Evolutionary conservation across 2,113 vertebrate species (phyloP).

Genomic region (Oceanodroma tethys): DNA sequence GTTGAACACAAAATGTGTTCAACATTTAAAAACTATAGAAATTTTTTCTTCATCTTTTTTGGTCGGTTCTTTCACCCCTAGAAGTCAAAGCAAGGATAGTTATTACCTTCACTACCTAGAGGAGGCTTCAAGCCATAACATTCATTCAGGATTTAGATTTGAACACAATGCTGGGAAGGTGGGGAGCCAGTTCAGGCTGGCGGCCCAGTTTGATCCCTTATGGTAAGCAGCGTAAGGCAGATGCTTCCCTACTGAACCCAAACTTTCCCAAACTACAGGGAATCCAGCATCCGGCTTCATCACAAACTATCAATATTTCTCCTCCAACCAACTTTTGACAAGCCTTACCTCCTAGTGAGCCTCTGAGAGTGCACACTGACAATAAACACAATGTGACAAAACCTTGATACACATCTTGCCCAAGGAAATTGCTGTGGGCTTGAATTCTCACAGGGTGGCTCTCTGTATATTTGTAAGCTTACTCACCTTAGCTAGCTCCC

Average conservation of each 20-base stretch:
- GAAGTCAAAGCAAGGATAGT: not conserved
- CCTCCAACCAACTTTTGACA: not conserved
- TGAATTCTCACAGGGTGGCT: not conserved
- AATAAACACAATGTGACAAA: fast-evolving
- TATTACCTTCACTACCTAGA: not conserved
- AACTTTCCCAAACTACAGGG: not conserved
- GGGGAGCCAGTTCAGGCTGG: not conserved
- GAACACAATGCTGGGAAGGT: not conserved
- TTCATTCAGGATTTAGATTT: not conserved
- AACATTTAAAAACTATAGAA: not conserved
- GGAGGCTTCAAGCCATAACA: not conserved
- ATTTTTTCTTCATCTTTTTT: not conserved
- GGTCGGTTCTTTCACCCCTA: not conserved
- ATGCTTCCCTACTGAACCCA: not conserved
- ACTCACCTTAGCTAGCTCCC: not conserved
- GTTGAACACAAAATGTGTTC: not conserved
- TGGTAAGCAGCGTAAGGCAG: not conserved
- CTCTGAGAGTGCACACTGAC: not conserved
- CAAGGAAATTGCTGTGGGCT: not conserved
- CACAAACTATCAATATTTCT: not conserved
- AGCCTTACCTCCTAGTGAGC: not conserved
- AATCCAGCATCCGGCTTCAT: not conserved
- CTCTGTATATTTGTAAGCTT: not conserved
- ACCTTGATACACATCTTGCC: not conserved
- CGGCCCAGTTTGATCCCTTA: not conserved